Evolutionary conservation across 2,888 invertebrate species (phyloP), one percentile per base, ranked within the genome.

Genomic region (Tolmerus cingulatus): DNA sequence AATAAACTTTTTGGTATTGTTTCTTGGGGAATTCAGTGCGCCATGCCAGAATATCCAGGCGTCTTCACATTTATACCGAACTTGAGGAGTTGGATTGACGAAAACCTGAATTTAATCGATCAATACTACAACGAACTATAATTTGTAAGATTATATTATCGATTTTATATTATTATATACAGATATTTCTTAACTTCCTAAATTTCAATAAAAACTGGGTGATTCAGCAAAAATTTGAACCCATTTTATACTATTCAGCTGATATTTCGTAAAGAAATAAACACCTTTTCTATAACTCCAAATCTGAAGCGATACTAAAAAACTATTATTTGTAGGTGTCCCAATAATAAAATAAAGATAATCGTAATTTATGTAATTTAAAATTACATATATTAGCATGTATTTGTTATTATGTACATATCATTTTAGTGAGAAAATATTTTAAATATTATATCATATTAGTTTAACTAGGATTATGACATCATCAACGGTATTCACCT

Each of bases 1-100:
- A 46, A 78, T 0, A 87, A 84, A 82, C 74, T 89, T 12, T 34
- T 87, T 55, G 89, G 89, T 12, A 78, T 89, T 27, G 86, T 87
- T 23, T 89, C 89, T 30, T 87, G 76, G 82, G 89, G 88, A 7
- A 78, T 86, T 57, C 43, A 87, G 19, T 89, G 89, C 74, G 87
- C 88, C 12, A 12, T 84, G 37, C 86, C 86, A 0, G 74, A 86
- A 57, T 87, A 74, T 51, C 89, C 89, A 3, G 89, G 89, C 5
- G 87, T 89, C 14, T 88, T 87, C 77, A 81, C 86, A 1, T 43
- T 78, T 23, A 82, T 88, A 16, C 27, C 66, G 9, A 12, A 46
- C 2, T 66, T 87, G 8, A 40, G 88, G 1, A 12, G 78, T 30
- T 89, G 89, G 89, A 88, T 89, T 23, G 87, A 89, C 55, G 27